A percentile compares a stretch with the other conserved stretches of the same genome.
phyloP scores from a whole-genome alignment of 2,113 vertebrate genomes.

The Orycteropus afer region DNA sequence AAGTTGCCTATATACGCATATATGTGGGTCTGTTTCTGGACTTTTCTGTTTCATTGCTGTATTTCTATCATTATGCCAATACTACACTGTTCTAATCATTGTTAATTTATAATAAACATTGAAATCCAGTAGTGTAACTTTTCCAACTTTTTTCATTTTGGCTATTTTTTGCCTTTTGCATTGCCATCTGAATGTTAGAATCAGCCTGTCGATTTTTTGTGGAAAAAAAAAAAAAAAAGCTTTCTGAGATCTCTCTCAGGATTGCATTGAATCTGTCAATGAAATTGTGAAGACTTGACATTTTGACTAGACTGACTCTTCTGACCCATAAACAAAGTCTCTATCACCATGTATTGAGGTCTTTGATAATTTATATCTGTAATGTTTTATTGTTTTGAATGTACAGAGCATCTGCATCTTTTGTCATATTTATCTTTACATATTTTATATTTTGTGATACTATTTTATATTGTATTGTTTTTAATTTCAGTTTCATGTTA shows the following conservation, averaged over 20 bases:
- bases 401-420: background rate
- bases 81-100: background rate
- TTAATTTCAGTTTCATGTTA: background rate
- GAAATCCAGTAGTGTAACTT: background rate
- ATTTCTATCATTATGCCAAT: background rate
- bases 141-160: background rate
- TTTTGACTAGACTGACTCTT: background rate
- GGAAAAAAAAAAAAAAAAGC: background rate
- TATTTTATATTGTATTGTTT: background rate
- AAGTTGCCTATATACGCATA: too few species aligned
- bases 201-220: background rate
- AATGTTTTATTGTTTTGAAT: background rate
- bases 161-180: background rate
- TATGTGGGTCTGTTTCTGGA: too few species aligned
- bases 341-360: background rate
- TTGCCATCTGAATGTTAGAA: background rate
- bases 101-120: background rate
- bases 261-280: background rate
- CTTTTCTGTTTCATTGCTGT: too few species aligned
- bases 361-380: background rate
- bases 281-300: background rate
- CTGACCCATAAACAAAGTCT: background rate
- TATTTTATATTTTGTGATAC: background rate
- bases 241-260: background rate
- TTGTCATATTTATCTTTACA: background rate